Evolutionary conservation across 2,797 vertebrate genomes (phyloP).

Genomic region (Peromyscus eremicus): DNA sequence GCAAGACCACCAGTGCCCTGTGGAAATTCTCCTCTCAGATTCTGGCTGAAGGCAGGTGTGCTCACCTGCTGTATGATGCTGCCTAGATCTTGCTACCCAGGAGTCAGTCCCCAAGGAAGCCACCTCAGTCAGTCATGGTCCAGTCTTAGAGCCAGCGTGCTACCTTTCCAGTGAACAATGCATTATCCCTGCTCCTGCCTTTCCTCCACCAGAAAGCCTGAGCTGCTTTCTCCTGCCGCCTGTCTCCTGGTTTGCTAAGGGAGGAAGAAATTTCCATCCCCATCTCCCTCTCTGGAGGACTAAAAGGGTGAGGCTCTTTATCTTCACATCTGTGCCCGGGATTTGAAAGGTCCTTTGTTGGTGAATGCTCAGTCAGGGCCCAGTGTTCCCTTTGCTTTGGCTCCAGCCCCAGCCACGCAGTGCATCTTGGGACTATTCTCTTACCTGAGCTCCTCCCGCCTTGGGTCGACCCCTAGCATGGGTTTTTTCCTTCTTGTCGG

Average conservation of each 20-base stretch:
- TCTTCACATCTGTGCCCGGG: not conserved
- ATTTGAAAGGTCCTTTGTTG: not conserved
- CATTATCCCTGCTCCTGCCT: not conserved
- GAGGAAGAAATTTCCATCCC: not conserved
- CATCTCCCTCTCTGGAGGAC: not conserved
- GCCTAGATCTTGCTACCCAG: not conserved
- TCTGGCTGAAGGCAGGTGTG: not conserved
- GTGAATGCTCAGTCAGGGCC: not conserved
- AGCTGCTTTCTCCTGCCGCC: slow-evolving; percentile 7
- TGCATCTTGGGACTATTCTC: not conserved
- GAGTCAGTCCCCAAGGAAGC: not conserved
- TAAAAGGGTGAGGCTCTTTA: not conserved
- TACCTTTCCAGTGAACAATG: not conserved
- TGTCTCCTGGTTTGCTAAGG: not conserved
- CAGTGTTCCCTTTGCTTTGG: not conserved
- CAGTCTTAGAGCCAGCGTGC: not conserved
- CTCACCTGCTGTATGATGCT: not conserved
- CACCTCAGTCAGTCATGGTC: not conserved
- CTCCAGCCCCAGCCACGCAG: not conserved
- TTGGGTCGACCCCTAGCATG: not conserved
- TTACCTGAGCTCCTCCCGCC: not conserved
- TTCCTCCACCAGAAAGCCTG: not conserved
- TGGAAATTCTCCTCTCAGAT: not conserved
- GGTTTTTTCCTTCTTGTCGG: not conserved
- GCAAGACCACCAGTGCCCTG: not conserved